phyloP scores from a whole-genome alignment of 2,797 vertebrate genomes.

The Neostethus bicornis region DNA sequence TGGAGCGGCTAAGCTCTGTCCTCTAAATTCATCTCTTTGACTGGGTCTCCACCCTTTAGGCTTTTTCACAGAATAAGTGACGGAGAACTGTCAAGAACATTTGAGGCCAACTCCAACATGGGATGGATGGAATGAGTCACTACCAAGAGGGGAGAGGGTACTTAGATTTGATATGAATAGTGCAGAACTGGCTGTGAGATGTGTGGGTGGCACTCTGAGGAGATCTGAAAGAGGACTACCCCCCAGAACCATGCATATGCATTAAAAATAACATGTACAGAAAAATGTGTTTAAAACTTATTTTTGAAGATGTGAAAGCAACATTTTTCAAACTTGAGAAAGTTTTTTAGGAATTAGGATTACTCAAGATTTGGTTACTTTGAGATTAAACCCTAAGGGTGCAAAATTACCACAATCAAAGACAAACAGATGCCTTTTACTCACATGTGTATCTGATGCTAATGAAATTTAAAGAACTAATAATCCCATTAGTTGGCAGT shows the following conservation, averaged over 20 bases:
- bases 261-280: slow-evolving; percentile 1
- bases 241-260: not conserved
- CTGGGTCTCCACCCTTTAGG: slow-evolving; percentile 68
- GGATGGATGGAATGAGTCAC: slow-evolving; percentile 49
- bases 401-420: slow-evolving; percentile 5
- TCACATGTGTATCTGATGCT: slow-evolving; percentile 39
- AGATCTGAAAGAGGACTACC: slow-evolving; percentile 24
- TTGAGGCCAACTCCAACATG: slow-evolving; percentile 23
- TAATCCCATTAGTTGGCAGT: slow-evolving; percentile 47
- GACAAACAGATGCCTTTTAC: slow-evolving; percentile 32
- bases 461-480: slow-evolving; percentile 44
- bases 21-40: slow-evolving; percentile 73
- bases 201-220: slow-evolving; percentile 43
- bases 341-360: not conserved
- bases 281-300: not conserved
- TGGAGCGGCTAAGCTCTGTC: slow-evolving; percentile 83
- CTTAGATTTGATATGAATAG: slow-evolving; percentile 52
- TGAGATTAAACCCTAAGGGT: slow-evolving; percentile 2
- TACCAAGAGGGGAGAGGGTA: slow-evolving; percentile 19
- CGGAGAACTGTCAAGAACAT: slow-evolving; percentile 31
- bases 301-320: not conserved
- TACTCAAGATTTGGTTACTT: slow-evolving; percentile 14
- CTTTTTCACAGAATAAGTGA: slow-evolving; percentile 45
- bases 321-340: slow-evolving; percentile 1
- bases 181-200: slow-evolving; percentile 30